Evolutionary conservation across 1,140 invertebrate species (phyloP).

Genomic region (Acromyrmex charruanus): DNA sequence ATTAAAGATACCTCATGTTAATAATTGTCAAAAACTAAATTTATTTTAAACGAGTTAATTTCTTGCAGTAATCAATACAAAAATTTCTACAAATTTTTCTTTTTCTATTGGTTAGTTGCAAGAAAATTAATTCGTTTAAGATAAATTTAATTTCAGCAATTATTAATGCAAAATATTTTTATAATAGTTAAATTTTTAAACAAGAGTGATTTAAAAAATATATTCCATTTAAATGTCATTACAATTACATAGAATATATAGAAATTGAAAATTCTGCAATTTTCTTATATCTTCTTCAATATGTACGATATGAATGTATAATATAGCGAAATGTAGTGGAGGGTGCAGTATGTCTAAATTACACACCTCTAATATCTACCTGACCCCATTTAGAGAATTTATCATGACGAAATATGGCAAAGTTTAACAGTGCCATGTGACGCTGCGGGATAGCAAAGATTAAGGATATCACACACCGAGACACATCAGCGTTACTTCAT

Average conservation of each 20-base stretch:
- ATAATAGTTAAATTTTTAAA: background rate
- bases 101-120: background rate
- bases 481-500: background rate
- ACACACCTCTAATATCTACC: slow-evolving; percentile 40
- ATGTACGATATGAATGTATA: background rate
- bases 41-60: too few relatives aligned
- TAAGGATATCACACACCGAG: slow-evolving; percentile 43
- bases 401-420: slow-evolving; percentile 54
- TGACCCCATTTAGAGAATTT: slow-evolving; percentile 40
- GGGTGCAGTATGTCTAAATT: slow-evolving; percentile 19
- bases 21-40: too few relatives aligned
- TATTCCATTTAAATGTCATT: background rate
- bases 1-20: too few relatives aligned
- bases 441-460: slow-evolving; percentile 48
- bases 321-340: background rate
- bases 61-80: too few relatives aligned
- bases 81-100: background rate
- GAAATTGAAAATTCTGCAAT: slow-evolving; percentile 2
- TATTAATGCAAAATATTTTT: background rate
- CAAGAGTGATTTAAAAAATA: background rate
- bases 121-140: background rate
- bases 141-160: background rate
- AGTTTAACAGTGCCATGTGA: slow-evolving; percentile 54
- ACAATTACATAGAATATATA: background rate
- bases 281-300: background rate